Conservation (phyloP, 1,140 invertebrate genomes). For the Caenorhabditis latens region DNA sequence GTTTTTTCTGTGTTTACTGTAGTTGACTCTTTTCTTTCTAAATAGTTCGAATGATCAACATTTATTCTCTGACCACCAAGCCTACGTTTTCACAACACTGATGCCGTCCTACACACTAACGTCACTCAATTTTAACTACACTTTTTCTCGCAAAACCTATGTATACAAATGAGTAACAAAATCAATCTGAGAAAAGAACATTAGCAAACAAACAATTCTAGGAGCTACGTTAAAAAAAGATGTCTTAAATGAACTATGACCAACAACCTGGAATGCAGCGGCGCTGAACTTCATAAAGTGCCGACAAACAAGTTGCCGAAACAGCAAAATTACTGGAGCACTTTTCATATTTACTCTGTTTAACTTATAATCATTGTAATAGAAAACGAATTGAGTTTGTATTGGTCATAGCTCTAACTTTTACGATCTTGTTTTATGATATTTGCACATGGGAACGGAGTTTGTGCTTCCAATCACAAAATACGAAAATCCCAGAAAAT, state of each 20-base stretch:
- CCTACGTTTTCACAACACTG: neutral
- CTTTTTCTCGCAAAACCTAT: neutral
- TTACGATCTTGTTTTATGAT: slow-evolving; percentile 25
- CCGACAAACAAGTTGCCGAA: slow-evolving; percentile 24
- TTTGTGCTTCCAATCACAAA: slow-evolving; percentile 20
- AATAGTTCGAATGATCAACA: neutral
- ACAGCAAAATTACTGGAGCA: slow-evolving; percentile 15
- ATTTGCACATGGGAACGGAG: slow-evolving; percentile 1
- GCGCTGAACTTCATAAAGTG: neutral
- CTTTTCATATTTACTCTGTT: slow-evolving; percentile 18
- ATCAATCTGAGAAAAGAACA: slow-evolving; percentile 31
- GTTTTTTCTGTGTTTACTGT: neutral
- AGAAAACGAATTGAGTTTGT: neutral
- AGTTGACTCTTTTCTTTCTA: neutral
- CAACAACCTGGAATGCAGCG: slow-evolving; percentile 40
- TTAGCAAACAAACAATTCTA: slow-evolving; percentile 43
- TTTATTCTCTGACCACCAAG: neutral
- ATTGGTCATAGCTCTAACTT: slow-evolving; percentile 2
- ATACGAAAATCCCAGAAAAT: neutral
- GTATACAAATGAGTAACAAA: slow-evolving; percentile 52
- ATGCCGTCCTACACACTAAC: slow-evolving; percentile 14
- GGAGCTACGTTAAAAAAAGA: slow-evolving; percentile 11
- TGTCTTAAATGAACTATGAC: slow-evolving; percentile 45
- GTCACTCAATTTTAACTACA: slow-evolving; percentile 15
- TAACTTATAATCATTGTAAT: neutral